These are phyloP conservation scores for Ligdia adustata DNA, from an alignment of 2,888 invertebrate genomes.

Conservation along the genomic window DNA sequence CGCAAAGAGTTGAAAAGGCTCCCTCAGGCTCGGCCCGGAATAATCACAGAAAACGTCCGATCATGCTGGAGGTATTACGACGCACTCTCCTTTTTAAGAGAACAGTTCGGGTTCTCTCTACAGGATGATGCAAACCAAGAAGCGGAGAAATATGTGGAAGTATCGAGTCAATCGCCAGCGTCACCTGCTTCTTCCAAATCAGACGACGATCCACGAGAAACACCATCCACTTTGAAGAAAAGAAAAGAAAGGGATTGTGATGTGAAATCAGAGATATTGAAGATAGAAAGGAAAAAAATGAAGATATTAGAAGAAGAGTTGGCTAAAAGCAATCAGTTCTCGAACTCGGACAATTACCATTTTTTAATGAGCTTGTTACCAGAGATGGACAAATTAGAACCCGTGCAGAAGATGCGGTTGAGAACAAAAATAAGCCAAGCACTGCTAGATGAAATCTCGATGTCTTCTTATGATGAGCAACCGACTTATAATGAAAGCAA, in stretches of 20 bases:
- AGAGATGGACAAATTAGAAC: constrained; percentile 33
- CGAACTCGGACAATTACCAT: constrained; percentile 35
- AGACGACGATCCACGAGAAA: constrained; percentile 4
- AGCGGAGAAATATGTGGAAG: constrained; percentile 12
- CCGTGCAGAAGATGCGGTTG: constrained; percentile 33
- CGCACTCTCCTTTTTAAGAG: constrained; percentile 33
- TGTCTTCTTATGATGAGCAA: constrained; percentile 16
- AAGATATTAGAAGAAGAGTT: constrained; percentile 34
- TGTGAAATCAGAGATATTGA: constrained; percentile 31
- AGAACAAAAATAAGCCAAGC: constrained; percentile 34
- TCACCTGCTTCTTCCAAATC: constrained; percentile 13
- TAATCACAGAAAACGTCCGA: constrained; percentile 22
- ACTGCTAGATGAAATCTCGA: constrained; percentile 26
- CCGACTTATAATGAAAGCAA: constrained; percentile 7
- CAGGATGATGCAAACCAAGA: not conserved
- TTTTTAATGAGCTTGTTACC: constrained; percentile 37
- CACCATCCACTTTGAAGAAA: not conserved
- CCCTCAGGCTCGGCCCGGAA: constrained; percentile 27
- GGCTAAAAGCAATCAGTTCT: constrained; percentile 19
- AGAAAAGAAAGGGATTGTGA: constrained; percentile 15
- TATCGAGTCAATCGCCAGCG: constrained; percentile 11
- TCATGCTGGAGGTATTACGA: constrained; percentile 35
- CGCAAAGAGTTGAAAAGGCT: constrained; percentile 40
- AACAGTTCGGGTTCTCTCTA: constrained; percentile 18
- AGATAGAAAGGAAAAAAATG: constrained; percentile 35